These are phyloP conservation scores for Hartigia nigra DNA, from an alignment of 2,888 invertebrate genomes.

Conservation along the genomic window DNA sequence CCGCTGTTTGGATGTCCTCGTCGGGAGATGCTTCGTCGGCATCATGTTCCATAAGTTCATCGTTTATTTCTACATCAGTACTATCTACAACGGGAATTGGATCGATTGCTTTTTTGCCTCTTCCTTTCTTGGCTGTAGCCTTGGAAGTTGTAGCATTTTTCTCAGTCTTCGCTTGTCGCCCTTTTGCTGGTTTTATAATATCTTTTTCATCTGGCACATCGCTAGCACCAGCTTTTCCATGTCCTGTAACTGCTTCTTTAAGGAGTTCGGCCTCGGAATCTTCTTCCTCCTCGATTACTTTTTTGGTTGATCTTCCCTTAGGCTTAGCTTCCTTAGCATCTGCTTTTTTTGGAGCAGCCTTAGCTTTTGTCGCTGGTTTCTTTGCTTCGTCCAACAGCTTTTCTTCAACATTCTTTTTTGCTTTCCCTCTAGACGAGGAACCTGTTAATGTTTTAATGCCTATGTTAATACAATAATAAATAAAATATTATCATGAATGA, in stretches of 20 bases:
- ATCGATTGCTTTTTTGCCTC: constrained; percentile 7
- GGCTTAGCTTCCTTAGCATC: constrained; percentile 20
- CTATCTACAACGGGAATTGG: background rate
- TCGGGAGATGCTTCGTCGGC: background rate
- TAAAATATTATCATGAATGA: background rate
- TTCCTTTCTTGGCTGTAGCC: background rate
- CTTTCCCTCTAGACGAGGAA: constrained; percentile 18
- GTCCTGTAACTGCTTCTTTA: constrained; percentile 4
- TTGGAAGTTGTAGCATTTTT: constrained; percentile 8
- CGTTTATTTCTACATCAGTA: background rate
- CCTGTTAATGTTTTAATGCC: background rate
- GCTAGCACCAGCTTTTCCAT: constrained; percentile 11
- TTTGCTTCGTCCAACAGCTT: constrained; percentile 16
- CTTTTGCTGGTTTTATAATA: constrained; percentile 10
- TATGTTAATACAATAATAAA: background rate
- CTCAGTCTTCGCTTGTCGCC: constrained; percentile 15
- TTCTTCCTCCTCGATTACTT: constrained; percentile 15
- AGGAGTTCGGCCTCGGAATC: background rate
- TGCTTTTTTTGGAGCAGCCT: constrained; percentile 1
- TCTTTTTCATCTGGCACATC: constrained; percentile 7
- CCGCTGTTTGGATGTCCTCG: constrained; percentile 1
- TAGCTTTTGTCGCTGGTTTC: constrained; percentile 19
- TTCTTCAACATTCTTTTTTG: constrained; percentile 19
- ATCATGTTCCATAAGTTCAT: background rate
- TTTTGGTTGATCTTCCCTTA: constrained; percentile 25